Percentiles rank a stretch among this genome's conserved stretches.
Conservation (phyloP, 2,113 vertebrate species). For the Thamnaconus septentrionalis region DNA sequence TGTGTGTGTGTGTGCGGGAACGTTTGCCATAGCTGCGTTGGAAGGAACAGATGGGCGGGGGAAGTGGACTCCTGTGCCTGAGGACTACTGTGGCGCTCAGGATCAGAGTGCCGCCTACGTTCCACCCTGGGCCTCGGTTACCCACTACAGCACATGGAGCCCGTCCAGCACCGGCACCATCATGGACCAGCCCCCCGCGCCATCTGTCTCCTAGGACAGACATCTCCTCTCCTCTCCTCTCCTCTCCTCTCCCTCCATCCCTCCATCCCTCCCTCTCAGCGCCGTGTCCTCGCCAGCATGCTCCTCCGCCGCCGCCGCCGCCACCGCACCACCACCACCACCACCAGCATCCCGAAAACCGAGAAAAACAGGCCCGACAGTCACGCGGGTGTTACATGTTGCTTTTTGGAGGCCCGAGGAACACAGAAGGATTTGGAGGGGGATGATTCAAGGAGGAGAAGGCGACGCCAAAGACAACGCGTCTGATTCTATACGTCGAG, state of each 20-base stretch:
- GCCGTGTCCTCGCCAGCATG: constrained; percentile 60
- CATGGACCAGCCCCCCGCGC: constrained; percentile 68
- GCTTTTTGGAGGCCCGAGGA: constrained; percentile 52
- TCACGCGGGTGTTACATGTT: constrained; percentile 59
- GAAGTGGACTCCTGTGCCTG: constrained; percentile 77
- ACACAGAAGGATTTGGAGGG: constrained; percentile 61
- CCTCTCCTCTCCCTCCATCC: constrained; percentile 21
- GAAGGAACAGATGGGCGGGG: constrained; percentile 78
- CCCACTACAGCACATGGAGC: constrained; percentile 76
- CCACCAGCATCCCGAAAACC: constrained; percentile 57
- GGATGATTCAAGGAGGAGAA: constrained; percentile 56
- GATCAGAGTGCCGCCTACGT: constrained; percentile 78
- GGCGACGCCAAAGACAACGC: constrained; percentile 36
- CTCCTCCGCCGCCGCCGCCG: constrained; percentile 31
- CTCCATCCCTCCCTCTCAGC: constrained; percentile 39
- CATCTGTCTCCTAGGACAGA: constrained; percentile 78
- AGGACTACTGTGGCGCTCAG: constrained; percentile 73
- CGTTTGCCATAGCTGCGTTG: constrained; percentile 57
- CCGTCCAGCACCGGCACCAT: constrained; percentile 71
- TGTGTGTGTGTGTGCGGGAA: constrained; percentile 47
- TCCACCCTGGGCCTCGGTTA: constrained; percentile 74
- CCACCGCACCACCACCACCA: too few species aligned
- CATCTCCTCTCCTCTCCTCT: constrained; percentile 47
- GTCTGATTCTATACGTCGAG: constrained; percentile 37
- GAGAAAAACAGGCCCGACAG: constrained; percentile 49